Percentiles rank a stretch among this genome's conserved stretches.
Conservation (phyloP, 2,888 invertebrate species). For the Philereme transversata region DNA sequence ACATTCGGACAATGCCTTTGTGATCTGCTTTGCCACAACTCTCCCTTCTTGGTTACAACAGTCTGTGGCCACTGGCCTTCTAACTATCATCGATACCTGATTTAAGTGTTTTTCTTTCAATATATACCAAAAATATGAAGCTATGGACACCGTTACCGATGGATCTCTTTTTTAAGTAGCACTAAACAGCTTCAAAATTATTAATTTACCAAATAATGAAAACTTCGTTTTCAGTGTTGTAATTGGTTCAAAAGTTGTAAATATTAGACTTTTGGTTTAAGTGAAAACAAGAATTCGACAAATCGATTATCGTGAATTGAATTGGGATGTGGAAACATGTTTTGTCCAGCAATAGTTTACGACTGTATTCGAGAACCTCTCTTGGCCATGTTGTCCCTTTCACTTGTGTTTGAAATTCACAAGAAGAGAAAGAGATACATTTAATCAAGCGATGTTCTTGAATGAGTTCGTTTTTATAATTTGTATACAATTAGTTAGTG, state of each 20-base stretch:
- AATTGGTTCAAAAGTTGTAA: constrained; percentile 73
- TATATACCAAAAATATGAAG: constrained; percentile 81
- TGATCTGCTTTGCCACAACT: constrained; percentile 30
- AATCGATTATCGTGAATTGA: constrained; percentile 63
- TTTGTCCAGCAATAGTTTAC: constrained; percentile 68
- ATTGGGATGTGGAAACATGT: constrained; percentile 49
- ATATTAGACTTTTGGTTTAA: constrained; percentile 65
- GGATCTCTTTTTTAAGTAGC: constrained; percentile 72
- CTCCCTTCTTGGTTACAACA: constrained; percentile 27
- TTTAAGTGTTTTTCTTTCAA: constrained; percentile 71
- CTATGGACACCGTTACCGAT: constrained; percentile 81
- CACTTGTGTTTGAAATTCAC: background rate
- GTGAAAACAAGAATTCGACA: constrained; percentile 44
- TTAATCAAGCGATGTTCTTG: constrained; percentile 9
- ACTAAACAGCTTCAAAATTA: constrained; percentile 43
- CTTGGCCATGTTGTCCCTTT: constrained; percentile 1
- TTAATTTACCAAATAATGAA: constrained; percentile 73
- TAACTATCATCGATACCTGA: constrained; percentile 73
- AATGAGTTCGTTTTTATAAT: constrained; percentile 29
- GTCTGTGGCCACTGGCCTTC: constrained; percentile 45
- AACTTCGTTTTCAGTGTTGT: constrained; percentile 64
- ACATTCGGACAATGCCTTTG: constrained; percentile 48
- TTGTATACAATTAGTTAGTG: constrained; percentile 33
- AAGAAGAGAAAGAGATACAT: background rate
- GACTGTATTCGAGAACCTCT: constrained; percentile 24